A percentile compares a stretch with the other conserved stretches of the same genome.
Conservation (phyloP, 2,113 vertebrate species). For the Sula dactylatra region DNA sequence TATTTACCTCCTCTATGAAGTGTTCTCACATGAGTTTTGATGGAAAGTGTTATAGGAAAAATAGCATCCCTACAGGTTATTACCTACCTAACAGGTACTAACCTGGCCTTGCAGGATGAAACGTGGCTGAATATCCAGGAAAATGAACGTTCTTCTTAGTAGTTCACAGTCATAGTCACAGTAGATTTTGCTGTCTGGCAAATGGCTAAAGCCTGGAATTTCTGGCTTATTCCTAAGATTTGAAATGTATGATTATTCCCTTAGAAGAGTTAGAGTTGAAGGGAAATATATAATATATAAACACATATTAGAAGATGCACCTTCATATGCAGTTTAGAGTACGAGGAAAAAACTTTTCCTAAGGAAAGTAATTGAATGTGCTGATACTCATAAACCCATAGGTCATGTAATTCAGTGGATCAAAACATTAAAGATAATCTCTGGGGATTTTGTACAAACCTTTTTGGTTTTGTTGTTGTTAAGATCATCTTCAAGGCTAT, state of each 20-base stretch:
- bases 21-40: neutral
- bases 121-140: neutral
- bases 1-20: neutral
- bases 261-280: neutral
- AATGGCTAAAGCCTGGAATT: neutral
- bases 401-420: neutral
- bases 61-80: neutral
- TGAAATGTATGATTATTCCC: conserved; percentile 2
- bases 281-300: neutral
- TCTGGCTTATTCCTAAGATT: conserved; percentile 16
- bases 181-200: conserved; percentile 28
- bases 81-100: neutral
- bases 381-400: neutral
- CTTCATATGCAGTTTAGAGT: neutral
- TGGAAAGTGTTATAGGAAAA: neutral
- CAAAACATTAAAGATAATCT: conserved; percentile 20
- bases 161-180: neutral
- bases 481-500: neutral
- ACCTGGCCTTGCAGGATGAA: neutral
- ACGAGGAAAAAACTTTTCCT: neutral
- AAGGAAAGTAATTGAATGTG: neutral
- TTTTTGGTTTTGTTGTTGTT: neutral
- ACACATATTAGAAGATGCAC: conserved; percentile 1
- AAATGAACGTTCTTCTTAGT: neutral
- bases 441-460: neutral